Base-by-base conservation (phyloP, 2,797 vertebrate species). In the Calcarius lapponicus region DNA sequence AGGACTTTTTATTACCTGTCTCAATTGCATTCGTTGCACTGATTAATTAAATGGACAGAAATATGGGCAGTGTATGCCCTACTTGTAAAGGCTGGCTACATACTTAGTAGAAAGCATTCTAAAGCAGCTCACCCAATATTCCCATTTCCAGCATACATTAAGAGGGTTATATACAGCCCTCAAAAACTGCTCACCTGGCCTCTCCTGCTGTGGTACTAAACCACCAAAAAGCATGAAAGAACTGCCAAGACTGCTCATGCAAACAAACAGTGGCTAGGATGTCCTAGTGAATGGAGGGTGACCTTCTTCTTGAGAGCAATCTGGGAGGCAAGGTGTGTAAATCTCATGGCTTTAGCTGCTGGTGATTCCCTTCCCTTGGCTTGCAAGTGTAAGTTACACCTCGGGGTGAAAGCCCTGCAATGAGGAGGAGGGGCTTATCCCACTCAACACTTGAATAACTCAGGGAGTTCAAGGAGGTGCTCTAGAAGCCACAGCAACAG, bases 1-100 rank as follows among this genome's bases (percentile, higher is more conserved):
- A 93, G 34, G 56, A 78, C 45, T 90, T 93, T 80, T 94, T 62
- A 71, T 86, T 95, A 86, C 57, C 74, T 32, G 19, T 61, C 50
- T 87, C 90, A 92, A 61, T 50, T 57, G 20, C 53, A 71, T 81
- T 86, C n/a, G 20, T 36, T 64, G 31, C 40, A 61, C 32, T 36
- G 34, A 81, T 64, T n/a, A 88, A 76, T 90, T 73, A 31, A 61
- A 64, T 7, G 22, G 7, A 25, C 64, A 48, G 58, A 81, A 88
- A 53, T 18, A 31, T 0, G 9, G 34, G 50, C 34, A 22, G 7
- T 9, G 17, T 43, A 47, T 40, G 24, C 17, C 4, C 12, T 28
- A 6, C 36, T 60, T 79, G 34, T 6, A 56, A 75, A 54, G 31
- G 11, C 53, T 83, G 48, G 34, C 38, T 80, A 34, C 4, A 6